A percentile compares a stretch with the other conserved stretches of the same genome.
Evolutionary conservation across 2,888 invertebrate genomes (phyloP).

Genomic region (Noctua pronuba): DNA sequence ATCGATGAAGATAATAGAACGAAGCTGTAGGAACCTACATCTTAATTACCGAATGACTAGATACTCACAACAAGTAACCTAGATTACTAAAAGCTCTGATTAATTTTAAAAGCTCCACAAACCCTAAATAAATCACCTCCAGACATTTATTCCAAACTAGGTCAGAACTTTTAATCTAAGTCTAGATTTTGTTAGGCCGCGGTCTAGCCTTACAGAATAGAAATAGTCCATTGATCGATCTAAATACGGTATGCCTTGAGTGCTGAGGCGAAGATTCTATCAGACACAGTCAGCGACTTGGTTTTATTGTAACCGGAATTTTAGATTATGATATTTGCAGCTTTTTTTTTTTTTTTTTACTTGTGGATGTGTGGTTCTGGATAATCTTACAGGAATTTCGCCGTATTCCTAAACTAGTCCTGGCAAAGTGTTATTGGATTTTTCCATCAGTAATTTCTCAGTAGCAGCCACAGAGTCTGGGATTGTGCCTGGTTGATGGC

Average conservation of each 20-base stretch:
- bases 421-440: neutral
- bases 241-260: slow-evolving; percentile 27
- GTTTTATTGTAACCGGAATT: neutral
- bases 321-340: neutral
- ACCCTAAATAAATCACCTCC: neutral
- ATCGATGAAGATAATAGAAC: neutral
- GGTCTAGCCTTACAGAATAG: slow-evolving; percentile 34
- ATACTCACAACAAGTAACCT: neutral
- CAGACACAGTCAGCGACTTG: neutral
- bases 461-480: no score
- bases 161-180: slow-evolving; percentile 7
- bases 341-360: neutral
- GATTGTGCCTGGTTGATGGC: no score
- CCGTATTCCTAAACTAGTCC: neutral
- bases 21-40: neutral
- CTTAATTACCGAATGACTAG: neutral
- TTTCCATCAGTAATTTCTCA: neutral
- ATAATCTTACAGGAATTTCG: neutral
- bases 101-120: slow-evolving; percentile 4
- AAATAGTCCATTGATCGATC: slow-evolving; percentile 59
- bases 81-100: neutral
- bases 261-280: neutral
- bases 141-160: slow-evolving; percentile 7
- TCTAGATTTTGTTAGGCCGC: slow-evolving; percentile 8
- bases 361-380: neutral